Evolutionary conservation across 2,113 vertebrate genomes (phyloP).

Genomic region (Amphiprion ocellaris): DNA sequence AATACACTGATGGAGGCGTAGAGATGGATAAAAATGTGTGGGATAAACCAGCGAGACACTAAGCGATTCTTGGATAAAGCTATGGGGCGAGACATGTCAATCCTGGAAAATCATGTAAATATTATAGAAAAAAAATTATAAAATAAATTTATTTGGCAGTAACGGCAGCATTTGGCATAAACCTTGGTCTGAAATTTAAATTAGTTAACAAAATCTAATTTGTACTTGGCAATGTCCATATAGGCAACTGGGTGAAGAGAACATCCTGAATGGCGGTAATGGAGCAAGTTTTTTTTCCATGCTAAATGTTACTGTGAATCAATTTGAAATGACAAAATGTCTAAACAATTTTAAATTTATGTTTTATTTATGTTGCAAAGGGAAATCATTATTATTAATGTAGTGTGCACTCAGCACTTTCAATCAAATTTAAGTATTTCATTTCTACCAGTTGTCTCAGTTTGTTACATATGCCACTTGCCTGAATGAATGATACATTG

Average conservation of each 20-base stretch:
- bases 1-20: neutral
- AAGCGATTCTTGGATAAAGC: conserved; percentile 8
- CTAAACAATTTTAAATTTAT: too few relatives aligned
- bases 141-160: neutral
- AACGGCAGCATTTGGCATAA: neutral
- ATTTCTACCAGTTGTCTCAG: too few relatives aligned
- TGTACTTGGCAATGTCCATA: neutral
- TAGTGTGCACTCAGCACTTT: too few relatives aligned
- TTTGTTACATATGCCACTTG: too few relatives aligned
- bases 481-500: too few relatives aligned
- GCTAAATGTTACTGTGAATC: too few relatives aligned
- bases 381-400: too few relatives aligned
- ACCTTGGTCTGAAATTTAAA: neutral
- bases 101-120: neutral
- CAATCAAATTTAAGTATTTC: too few relatives aligned
- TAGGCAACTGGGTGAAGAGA: neutral
- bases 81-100: neutral
- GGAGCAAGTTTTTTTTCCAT: neutral
- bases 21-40: neutral
- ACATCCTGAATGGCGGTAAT: neutral
- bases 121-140: neutral
- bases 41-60: neutral
- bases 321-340: neutral
- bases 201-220: neutral
- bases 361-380: too few relatives aligned